Base-by-base conservation (phyloP, 37 sponge, comb jelly and placozoan genomes). In the Cliona cf. orientalis region DNA sequence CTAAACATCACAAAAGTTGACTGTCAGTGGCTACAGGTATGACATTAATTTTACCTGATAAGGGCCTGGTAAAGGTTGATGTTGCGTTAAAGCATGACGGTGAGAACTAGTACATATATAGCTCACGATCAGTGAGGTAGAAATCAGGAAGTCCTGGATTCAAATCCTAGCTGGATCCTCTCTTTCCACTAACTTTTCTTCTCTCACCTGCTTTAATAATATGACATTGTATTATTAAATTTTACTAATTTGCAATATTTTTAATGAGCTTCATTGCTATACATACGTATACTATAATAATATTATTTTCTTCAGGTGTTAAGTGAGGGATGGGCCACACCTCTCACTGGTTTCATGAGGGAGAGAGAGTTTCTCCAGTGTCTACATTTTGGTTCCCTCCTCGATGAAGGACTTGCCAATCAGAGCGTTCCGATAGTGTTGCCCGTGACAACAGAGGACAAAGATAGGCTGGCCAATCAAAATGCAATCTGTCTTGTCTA, bases 291-390 rank as follows among this genome's bases (percentile, higher is more conserved):
- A 5, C 33, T 19, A 36, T 44, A 49, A 19, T 49, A 19, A 9
- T 49, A 14, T 14, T 49, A 9, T 49, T 19, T 19, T 68, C 33
- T 17, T 64, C 81, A 94, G 86, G 97, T 98, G 61, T 56, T 98
- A 43, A 84, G 90, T 72, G 99, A 98, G 38, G 99, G 99, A 11
- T 98, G 99, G 99, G 99, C 99, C 46, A 89, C 95, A 31, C 99
- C 99, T 0, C 91, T 98, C 35, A 86, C 84, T 44, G 99, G 99
- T 17, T 98, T 98, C 89, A 98, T 98, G 99, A 82, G 85, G 45
- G 99, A 98, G 93, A 91, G 77, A 32, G 94, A 98, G 72, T 96
- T 83, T 45, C 91, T 98, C 38, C 99, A 98, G 80, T 80, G 91
- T 42, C 86, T 91, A 45, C 97, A 98, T 74, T 96, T 96, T 84